phyloP scores from a whole-genome alignment of 2,888 invertebrate genomes.

The Thera obeliscata region DNA sequence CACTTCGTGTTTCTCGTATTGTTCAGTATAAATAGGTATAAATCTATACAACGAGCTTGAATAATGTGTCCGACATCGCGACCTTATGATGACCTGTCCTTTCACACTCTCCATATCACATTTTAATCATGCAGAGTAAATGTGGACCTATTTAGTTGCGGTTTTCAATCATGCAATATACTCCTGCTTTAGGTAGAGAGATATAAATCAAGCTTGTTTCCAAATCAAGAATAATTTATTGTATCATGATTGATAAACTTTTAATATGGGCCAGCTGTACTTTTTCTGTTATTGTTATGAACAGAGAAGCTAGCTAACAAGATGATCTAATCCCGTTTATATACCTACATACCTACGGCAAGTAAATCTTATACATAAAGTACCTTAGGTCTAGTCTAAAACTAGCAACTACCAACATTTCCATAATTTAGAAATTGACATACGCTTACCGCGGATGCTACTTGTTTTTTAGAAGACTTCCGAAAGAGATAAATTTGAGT shows the following conservation, averaged over 20 bases:
- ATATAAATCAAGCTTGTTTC: conserved; percentile 6
- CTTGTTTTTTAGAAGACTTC: too few species aligned
- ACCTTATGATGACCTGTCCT: conserved; percentile 44
- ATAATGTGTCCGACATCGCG: conserved; percentile 44
- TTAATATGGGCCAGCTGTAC: neutral
- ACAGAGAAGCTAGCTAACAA: neutral
- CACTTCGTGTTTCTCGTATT: conserved; percentile 52
- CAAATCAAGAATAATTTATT: conserved; percentile 5
- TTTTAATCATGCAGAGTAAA: neutral
- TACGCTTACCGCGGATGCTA: too few species aligned
- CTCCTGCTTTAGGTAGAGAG: neutral
- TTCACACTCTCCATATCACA: conserved; percentile 33
- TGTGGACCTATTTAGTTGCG: conserved; percentile 3
- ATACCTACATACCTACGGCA: too few species aligned
- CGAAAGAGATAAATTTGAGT: too few species aligned
- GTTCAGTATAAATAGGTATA: conserved; percentile 46
- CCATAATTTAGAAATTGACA: too few species aligned
- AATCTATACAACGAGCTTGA: conserved; percentile 43
- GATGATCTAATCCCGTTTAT: neutral
- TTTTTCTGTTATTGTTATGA: conserved; percentile 4
- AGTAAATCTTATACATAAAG: too few species aligned
- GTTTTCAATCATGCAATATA: conserved; percentile 9
- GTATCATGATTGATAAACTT: too few species aligned
- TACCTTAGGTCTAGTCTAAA: too few species aligned
- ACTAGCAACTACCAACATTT: too few species aligned